Conservation (phyloP, 2,888 invertebrate species). For the Cylindroiulus punctatus region DNA sequence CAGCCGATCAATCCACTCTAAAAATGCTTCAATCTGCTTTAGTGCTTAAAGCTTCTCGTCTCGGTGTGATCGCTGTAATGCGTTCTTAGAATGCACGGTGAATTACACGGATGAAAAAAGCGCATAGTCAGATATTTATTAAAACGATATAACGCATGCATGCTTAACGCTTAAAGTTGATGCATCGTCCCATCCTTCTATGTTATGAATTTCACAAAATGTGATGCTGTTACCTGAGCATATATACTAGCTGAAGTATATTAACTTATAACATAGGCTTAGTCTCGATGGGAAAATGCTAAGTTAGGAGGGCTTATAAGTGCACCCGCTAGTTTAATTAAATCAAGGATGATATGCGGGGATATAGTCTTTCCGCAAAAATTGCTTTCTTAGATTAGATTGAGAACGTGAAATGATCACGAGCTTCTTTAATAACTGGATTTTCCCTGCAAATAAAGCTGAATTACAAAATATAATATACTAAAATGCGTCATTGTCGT, state of each 20-base stretch:
- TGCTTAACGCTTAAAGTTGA: not conserved
- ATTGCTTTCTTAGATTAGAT: slow-evolving; percentile 43
- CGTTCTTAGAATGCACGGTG: slow-evolving; percentile 14
- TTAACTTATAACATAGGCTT: not conserved
- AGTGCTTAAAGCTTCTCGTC: not conserved
- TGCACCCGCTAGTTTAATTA: slow-evolving; percentile 36
- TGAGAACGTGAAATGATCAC: slow-evolving; percentile 39
- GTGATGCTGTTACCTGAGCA: not conserved
- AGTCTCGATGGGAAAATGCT: not conserved
- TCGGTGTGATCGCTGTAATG: not conserved
- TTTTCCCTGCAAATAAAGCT: slow-evolving; percentile 18
- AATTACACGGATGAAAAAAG: slow-evolving; percentile 13
- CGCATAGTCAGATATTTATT: slow-evolving; percentile 6
- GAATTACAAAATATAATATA: slow-evolving; percentile 36
- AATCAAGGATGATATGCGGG: slow-evolving; percentile 45
- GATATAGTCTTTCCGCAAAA: slow-evolving; percentile 40
- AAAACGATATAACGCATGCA: not conserved
- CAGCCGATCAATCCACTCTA: not conserved
- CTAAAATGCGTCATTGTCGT: slow-evolving; percentile 36
- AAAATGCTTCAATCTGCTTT: not conserved
- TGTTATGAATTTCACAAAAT: not conserved
- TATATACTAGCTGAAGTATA: not conserved
- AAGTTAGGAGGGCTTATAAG: slow-evolving; percentile 22
- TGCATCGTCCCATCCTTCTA: not conserved
- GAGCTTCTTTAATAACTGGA: slow-evolving; percentile 24